Conservation (phyloP, 2,113 vertebrate species). For the Aphyosemion australe region DNA sequence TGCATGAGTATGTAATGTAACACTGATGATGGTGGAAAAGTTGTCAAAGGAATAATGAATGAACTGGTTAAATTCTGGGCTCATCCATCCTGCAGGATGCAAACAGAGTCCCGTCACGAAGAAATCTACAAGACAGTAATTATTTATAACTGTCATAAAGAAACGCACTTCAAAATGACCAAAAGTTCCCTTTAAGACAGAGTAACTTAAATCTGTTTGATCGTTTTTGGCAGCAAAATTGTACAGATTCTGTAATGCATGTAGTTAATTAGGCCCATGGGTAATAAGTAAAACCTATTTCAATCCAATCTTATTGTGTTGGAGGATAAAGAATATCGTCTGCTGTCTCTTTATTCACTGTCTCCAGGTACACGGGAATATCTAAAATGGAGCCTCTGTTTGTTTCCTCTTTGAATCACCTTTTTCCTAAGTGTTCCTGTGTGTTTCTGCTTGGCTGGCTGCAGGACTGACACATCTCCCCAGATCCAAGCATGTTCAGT, state of each 20-base stretch:
- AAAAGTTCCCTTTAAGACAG: not conserved
- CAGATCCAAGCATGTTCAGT: conserved; percentile 74
- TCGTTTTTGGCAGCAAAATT: not conserved
- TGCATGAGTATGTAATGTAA: no score
- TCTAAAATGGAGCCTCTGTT: conserved; percentile 57
- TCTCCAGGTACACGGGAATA: conserved; percentile 38
- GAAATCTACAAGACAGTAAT: no score
- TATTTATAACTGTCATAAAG: no score
- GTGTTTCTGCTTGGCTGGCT: conserved; percentile 74
- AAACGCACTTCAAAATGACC: no score
- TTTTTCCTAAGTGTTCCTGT: conserved; percentile 64
- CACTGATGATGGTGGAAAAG: no score
- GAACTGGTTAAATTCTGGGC: no score
- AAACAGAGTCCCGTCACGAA: no score
- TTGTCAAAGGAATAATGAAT: no score
- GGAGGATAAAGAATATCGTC: not conserved
- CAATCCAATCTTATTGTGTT: not conserved
- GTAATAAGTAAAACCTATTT: not conserved
- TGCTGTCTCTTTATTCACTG: not conserved
- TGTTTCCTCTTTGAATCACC: conserved; percentile 68
- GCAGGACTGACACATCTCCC: conserved; percentile 77
- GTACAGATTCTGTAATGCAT: not conserved
- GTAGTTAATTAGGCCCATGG: not conserved
- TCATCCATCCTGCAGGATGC: no score
- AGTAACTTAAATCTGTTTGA: not conserved